Evolutionary conservation across 2,797 vertebrate genomes (phyloP).

Genomic region (Rallus crepitans): DNA sequence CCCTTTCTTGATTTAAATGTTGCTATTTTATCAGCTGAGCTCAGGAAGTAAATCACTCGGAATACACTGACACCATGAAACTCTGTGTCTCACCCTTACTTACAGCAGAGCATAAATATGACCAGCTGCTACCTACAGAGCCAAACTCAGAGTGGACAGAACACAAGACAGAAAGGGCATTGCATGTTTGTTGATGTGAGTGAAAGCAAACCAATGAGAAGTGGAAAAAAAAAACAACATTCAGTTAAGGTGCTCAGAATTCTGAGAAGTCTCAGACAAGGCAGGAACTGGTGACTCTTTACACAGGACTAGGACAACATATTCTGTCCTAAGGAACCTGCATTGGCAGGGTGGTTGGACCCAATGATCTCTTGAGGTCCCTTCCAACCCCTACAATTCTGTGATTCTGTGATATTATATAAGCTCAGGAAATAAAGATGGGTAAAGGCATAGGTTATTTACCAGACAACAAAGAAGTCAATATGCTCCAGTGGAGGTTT

Average conservation of each 20-base stretch:
- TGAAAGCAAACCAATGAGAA: background rate
- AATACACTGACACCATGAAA: background rate
- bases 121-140: background rate
- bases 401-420: no score
- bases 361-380: no score
- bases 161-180: background rate
- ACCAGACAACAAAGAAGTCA: background rate
- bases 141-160: background rate
- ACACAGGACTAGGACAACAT: background rate
- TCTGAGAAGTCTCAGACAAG: background rate
- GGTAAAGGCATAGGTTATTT: background rate
- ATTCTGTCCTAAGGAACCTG: no score
- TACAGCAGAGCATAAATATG: background rate
- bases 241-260: background rate
- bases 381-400: no score
- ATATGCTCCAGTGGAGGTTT: background rate
- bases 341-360: no score
- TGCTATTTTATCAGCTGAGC: background rate
- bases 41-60: background rate
- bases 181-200: background rate
- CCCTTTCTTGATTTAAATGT: background rate
- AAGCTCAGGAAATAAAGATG: background rate
- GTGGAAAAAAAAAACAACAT: background rate
- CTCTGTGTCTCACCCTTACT: background rate
- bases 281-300: background rate